Percentiles rank a stretch among this genome's conserved stretches.
These are phyloP conservation scores for Lissocephala sabroskyi DNA, from an alignment of 2,888 invertebrate species.

Conservation along the genomic window DNA sequence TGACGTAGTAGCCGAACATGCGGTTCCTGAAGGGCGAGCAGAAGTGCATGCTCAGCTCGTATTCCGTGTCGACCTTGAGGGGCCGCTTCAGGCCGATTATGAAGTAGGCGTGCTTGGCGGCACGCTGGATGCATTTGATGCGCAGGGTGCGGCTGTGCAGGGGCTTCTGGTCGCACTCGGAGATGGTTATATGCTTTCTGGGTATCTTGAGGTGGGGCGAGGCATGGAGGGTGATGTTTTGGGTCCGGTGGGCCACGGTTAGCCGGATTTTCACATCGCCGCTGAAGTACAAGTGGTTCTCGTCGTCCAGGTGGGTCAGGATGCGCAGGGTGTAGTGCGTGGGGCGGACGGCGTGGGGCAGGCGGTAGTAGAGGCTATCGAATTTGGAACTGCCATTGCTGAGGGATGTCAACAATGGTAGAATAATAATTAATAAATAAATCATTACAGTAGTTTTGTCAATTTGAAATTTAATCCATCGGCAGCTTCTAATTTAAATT, in stretches of 20 bases:
- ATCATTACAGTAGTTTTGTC: no score
- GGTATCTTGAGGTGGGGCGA: slow-evolving; percentile 34
- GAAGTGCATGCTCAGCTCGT: slow-evolving; percentile 76
- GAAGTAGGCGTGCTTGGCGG: slow-evolving; percentile 76
- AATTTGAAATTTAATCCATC: no score
- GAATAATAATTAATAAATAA: no score
- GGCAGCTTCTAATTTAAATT: no score
- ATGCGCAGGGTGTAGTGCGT: slow-evolving; percentile 70
- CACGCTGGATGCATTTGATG: slow-evolving; percentile 71
- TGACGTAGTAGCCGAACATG: slow-evolving; percentile 80
- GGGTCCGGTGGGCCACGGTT: slow-evolving; percentile 71
- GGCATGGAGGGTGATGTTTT: slow-evolving; percentile 78
- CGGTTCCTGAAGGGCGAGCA: slow-evolving; percentile 76
- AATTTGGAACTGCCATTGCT: no score
- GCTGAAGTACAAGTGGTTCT: slow-evolving; percentile 62
- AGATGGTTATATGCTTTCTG: slow-evolving; percentile 3
- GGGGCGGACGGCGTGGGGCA: slow-evolving; percentile 71
- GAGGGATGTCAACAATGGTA: no score
- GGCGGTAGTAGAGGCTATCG: slow-evolving; percentile 67
- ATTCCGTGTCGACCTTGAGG: slow-evolving; percentile 72
- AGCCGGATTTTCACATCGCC: slow-evolving; percentile 71
- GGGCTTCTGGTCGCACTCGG: slow-evolving; percentile 18
- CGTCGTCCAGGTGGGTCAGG: slow-evolving; percentile 71
- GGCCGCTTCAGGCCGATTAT: slow-evolving; percentile 73
- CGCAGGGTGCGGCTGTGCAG: slow-evolving; percentile 10